Conservation (phyloP, 2,888 invertebrate genomes). For the Pyrrhia umbra region DNA sequence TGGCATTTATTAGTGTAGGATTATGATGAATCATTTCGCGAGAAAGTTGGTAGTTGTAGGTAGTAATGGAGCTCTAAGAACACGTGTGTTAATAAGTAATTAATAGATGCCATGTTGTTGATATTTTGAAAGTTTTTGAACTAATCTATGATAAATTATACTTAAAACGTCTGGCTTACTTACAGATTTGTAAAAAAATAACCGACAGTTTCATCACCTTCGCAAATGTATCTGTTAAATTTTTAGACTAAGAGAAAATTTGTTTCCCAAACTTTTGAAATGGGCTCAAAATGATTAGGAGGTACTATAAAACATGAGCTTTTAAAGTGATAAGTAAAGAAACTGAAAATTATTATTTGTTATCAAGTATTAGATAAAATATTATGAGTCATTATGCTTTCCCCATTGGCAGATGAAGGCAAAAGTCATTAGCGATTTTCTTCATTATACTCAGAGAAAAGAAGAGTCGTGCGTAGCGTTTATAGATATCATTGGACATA, state of each 20-base stretch:
- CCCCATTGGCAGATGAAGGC: background rate
- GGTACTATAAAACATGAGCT: background rate
- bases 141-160: background rate
- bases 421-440: background rate
- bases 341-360: too few relatives aligned
- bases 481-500: background rate
- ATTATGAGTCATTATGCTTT: background rate
- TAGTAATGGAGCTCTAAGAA: conserved; percentile 19
- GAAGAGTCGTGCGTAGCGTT: background rate
- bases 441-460: background rate
- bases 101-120: conserved; percentile 16
- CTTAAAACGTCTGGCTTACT: background rate
- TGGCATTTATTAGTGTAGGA: conserved; percentile 19
- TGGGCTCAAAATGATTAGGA: too few relatives aligned
- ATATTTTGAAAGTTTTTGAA: conserved; percentile 1
- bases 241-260: too few relatives aligned
- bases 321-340: background rate
- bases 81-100: conserved; percentile 14
- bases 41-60: conserved; percentile 35
- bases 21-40: conserved; percentile 3
- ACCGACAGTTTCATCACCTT: too few relatives aligned
- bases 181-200: too few relatives aligned
- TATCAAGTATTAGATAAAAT: background rate
- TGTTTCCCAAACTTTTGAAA: too few relatives aligned
- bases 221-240: too few relatives aligned